Evolutionary conservation across 2,888 invertebrate genomes (phyloP).

Genomic region (Harpalus rufipes): DNA sequence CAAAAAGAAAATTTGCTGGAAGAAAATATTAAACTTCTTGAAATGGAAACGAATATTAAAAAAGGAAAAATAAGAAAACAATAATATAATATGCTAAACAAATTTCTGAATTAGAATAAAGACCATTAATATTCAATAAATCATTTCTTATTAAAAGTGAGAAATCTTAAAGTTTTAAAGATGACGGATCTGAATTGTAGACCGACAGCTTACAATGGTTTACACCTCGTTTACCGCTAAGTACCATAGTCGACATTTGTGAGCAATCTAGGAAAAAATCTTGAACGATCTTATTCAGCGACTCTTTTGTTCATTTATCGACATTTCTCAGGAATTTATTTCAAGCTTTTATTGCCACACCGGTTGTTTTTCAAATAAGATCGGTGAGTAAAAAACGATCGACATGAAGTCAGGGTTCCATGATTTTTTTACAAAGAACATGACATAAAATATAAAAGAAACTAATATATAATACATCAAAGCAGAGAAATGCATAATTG

Average conservation of each 20-base stretch:
- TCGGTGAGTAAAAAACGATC: too few relatives aligned
- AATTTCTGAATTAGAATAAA: neutral
- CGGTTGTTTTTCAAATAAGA: neutral
- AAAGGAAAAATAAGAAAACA: neutral
- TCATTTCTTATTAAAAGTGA: conserved; percentile 5
- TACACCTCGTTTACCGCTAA: conserved; percentile 13
- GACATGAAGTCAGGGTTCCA: too few relatives aligned
- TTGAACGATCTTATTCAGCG: conserved; percentile 9
- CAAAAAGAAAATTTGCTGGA: conserved; percentile 19
- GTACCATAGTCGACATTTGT: conserved; percentile 40
- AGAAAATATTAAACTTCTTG: conserved; percentile 17
- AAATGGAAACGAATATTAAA: conserved; percentile 21
- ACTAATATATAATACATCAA: too few relatives aligned
- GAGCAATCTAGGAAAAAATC: conserved; percentile 8
- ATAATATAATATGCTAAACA: conserved; percentile 21
- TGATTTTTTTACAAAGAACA: too few relatives aligned
- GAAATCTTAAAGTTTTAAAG: conserved; percentile 12
- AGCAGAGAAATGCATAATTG: too few relatives aligned
- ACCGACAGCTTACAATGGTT: conserved; percentile 12
- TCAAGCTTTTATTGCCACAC: neutral
- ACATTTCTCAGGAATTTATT: neutral
- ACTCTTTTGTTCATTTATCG: conserved; percentile 31
- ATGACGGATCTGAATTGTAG: neutral
- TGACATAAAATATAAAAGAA: too few relatives aligned
- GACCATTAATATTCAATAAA: conserved; percentile 13